Evolutionary conservation across 2,797 vertebrate species (phyloP).

Genomic region (Urocyon cinereoargenteus): DNA sequence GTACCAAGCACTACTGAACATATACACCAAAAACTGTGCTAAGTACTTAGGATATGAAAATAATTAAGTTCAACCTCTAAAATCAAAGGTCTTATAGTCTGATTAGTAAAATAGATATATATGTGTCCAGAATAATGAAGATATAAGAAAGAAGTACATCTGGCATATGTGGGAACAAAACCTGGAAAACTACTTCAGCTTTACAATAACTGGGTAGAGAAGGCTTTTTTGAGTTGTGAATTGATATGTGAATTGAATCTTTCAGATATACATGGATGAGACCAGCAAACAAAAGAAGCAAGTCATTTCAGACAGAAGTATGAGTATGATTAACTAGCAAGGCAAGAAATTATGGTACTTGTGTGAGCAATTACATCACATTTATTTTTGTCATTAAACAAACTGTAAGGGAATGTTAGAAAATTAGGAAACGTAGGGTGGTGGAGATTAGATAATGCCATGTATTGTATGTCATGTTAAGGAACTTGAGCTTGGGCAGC

Average conservation of each 20-base stretch:
- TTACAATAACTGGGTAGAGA: neutral
- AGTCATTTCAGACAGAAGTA: neutral
- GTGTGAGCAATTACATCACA: neutral
- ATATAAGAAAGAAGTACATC: neutral
- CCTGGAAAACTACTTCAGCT: neutral
- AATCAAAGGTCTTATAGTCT: neutral
- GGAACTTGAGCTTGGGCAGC: neutral
- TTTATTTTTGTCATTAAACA: conserved; percentile 29
- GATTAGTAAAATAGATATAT: neutral
- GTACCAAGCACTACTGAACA: neutral
- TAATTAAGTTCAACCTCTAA: neutral
- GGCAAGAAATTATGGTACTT: neutral
- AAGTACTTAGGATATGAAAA: neutral
- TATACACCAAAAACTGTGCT: neutral
- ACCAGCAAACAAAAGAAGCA: neutral
- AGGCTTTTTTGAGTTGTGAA: neutral
- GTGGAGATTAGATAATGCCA: neutral
- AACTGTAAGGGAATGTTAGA: neutral
- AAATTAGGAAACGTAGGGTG: neutral
- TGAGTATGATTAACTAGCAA: neutral
- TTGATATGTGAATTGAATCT: neutral
- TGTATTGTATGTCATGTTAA: neutral
- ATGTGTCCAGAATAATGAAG: conserved; percentile 17
- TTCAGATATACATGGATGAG: neutral
- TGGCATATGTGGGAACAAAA: neutral